A percentile compares a stretch with the other conserved stretches of the same genome.
phyloP scores from a whole-genome alignment of 2,113 vertebrate species.

The Sander vitreus region DNA sequence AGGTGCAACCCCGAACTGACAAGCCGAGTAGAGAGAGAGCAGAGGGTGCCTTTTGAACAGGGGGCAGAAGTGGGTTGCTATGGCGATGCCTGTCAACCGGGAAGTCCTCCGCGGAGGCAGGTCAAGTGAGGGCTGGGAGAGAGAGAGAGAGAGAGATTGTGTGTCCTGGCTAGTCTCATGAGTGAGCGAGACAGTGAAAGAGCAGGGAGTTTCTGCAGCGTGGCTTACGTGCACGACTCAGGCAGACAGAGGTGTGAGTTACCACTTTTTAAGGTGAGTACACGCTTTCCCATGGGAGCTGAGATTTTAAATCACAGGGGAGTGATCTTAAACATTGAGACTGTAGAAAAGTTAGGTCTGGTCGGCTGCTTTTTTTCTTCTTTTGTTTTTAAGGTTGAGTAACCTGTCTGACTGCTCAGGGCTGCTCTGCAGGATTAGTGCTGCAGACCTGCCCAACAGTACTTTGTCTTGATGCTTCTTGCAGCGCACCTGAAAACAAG shows the following conservation, averaged over 20 bases:
- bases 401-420: slow-evolving; percentile 64
- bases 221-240: slow-evolving; percentile 40
- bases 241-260: slow-evolving; percentile 52
- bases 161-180: slow-evolving; percentile 60
- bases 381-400: slow-evolving; percentile 46
- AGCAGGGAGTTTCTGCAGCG: slow-evolving; percentile 40
- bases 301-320: slow-evolving; percentile 3
- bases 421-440: slow-evolving; percentile 44
- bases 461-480: slow-evolving; percentile 18
- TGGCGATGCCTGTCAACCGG: slow-evolving; percentile 81
- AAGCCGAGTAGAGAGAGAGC: slow-evolving; percentile 58
- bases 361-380: neutral
- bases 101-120: slow-evolving; percentile 77
- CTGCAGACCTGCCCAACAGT: slow-evolving; percentile 14
- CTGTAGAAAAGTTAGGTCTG: neutral
- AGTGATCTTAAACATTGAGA: slow-evolving; percentile 5
- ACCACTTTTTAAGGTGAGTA: slow-evolving; percentile 72
- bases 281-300: slow-evolving; percentile 21
- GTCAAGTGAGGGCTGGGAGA: slow-evolving; percentile 63
- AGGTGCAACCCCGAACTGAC: slow-evolving; percentile 62
- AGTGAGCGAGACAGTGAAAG: slow-evolving; percentile 45
- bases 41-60: slow-evolving; percentile 70
- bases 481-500: slow-evolving; percentile 34
- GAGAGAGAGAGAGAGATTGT: slow-evolving; percentile 51
- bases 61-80: slow-evolving; percentile 72